Evolutionary conservation across 1,140 invertebrate species (phyloP), one percentile per base, ranked within the genome.

Genomic region (Listronotus bonariensis): DNA sequence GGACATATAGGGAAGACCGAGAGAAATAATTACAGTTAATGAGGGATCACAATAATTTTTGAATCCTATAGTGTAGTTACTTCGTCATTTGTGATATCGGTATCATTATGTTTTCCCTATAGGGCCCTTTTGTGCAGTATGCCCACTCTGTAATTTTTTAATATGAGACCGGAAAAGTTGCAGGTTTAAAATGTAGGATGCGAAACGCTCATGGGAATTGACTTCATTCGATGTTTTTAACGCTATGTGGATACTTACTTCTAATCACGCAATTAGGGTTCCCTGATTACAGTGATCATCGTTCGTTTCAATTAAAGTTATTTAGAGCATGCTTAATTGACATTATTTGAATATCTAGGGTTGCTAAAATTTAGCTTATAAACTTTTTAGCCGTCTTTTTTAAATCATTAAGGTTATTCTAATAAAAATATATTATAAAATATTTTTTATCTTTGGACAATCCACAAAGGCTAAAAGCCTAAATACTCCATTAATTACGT

Each of bases 21-120:
- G 45, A 41, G 57, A 26, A 60, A 60, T 60, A 60, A 60, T 60
- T 49, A 60, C 45, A 51, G 57, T 60, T 60, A 60, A 60, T 60
- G 36, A 60, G 46, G 46, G 57, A 60, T 60, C 36, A 38, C 26
- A 36, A 60, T 51, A 60, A 49, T 51, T 49, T 60, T 60, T 60
- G 57, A 60, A 49, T 60, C 31, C 45, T 34, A 60, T 60, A 60
- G 34, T 51, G 45, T 40, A 60, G 57, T 60, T 60, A 46, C 55
- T 41, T 57, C 55, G 41, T 57, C 55, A 46, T 41, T 60, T 60
- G 57, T 60, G 32, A 49, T 60, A 49, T 60, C 20, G 57, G 32
- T 60, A 51, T 60, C 46, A 51, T 60, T 60, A 48, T 43, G 11
- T 15, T n/a, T 14, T 51, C 57, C 57, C 57, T 49, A 51, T 36